phyloP scores from a whole-genome alignment of 2,888 invertebrate species.

The Brachyptera putata region DNA sequence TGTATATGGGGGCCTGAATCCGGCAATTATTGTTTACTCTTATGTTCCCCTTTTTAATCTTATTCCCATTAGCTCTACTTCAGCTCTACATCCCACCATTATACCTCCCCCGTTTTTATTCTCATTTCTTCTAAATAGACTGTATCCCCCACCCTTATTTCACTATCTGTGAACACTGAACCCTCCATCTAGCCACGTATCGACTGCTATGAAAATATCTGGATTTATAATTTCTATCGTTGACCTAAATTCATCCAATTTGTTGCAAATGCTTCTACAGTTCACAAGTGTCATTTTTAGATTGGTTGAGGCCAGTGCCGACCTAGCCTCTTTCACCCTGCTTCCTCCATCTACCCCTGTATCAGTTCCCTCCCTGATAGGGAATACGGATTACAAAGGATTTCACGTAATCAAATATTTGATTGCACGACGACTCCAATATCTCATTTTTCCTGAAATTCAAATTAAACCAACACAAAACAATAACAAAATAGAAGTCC shows the following conservation, averaged over 20 bases:
- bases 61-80: neutral
- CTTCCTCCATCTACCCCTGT: too few relatives aligned
- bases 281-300: too few relatives aligned
- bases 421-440: too few relatives aligned
- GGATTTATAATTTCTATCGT: neutral
- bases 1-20: neutral
- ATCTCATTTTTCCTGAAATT: too few relatives aligned
- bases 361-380: too few relatives aligned
- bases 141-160: neutral
- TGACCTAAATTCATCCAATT: too few relatives aligned
- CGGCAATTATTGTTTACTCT: neutral
- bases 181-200: neutral
- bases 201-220: neutral
- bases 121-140: neutral
- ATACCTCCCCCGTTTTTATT: neutral
- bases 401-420: too few relatives aligned
- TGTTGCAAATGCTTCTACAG: neutral
- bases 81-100: neutral
- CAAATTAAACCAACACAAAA: too few relatives aligned
- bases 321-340: too few relatives aligned
- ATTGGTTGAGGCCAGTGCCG: too few relatives aligned
- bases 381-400: too few relatives aligned
- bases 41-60: neutral
- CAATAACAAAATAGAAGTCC: too few relatives aligned
- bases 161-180: neutral